Evolutionary conservation across 2,113 vertebrate genomes (phyloP), one percentile per base, ranked within the genome.

Genomic region (Chaenocephalus aceratus): DNA sequence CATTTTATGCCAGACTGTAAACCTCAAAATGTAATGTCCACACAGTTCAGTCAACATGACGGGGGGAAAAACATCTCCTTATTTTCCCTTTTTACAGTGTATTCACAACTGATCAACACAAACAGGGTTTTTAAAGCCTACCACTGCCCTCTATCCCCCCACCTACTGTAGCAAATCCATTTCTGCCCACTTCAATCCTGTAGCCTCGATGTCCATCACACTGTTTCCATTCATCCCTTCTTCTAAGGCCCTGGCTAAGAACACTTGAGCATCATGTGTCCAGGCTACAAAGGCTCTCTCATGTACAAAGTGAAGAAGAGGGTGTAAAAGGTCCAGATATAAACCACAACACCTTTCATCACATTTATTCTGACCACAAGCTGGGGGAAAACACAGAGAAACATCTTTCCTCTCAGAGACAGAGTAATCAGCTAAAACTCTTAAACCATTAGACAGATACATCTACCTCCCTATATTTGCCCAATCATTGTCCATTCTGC

Each of bases 281-380:
- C 67, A 30, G 62, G 78, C 87, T 89, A 86, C 84, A 91, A 89
- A 93, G 86, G 72, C 69, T 73, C 70, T 68, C 84, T 88, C 75
- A 62, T 86, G 80, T 86, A 89, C 84, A 91, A 87, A 91, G 88
- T 65, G 48, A n/a, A 68, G 65, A 72, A 61, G 53, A 63, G 81
- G 70, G 67, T 26, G 74, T 72, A 71, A 87, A 85, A 83, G 75
- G 74, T 85, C 79, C 79, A 85, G 36, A 67, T 70, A 81, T 84
- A 65, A 80, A 80, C 67, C 65, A 59, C 41, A 10, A 49, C 14
- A 14, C 61, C 70, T 85, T 88, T 87, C 77, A 86, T 90, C 83
- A 49, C 58, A 73, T 83, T 78, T 80, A 87, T 79, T 82, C 75
- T 9, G 2, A 65, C 60, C 61, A 65, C 21, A 57, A 5, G 1